Evolutionary conservation across 2,113 vertebrate species (phyloP).

Genomic region (Corynorhinus townsendii): DNA sequence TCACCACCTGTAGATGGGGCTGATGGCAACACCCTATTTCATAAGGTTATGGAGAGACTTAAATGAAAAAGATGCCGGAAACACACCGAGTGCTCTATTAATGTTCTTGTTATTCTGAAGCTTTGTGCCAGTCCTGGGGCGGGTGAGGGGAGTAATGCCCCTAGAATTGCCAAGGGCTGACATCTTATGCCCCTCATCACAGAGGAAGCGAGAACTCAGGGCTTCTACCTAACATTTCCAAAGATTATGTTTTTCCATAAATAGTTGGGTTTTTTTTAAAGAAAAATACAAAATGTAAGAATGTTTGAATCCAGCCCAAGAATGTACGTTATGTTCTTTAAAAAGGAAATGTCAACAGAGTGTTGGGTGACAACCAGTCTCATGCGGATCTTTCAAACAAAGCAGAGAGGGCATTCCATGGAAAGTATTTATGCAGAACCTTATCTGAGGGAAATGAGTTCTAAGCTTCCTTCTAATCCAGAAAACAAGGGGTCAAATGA

Average conservation of each 20-base stretch:
- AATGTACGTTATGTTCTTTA: constrained; percentile 72
- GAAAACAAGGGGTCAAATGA: background rate
- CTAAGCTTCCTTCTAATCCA: constrained; percentile 22
- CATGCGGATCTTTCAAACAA: constrained; percentile 24
- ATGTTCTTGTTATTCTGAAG: background rate
- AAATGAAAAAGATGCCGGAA: background rate
- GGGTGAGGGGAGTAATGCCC: background rate
- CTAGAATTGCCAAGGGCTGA: background rate
- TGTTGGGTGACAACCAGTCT: constrained; percentile 68
- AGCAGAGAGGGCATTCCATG: constrained; percentile 14
- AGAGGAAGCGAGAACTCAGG: background rate
- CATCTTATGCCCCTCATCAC: background rate
- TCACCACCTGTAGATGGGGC: background rate
- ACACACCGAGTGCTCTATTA: background rate
- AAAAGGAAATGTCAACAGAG: constrained; percentile 65
- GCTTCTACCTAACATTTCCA: background rate
- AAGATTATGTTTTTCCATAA: constrained; percentile 45
- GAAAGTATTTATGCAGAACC: constrained; percentile 53
- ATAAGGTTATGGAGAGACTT: background rate
- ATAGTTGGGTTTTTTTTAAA: constrained; percentile 43
- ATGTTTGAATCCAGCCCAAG: constrained; percentile 58
- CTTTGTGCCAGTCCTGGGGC: background rate
- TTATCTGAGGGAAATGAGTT: constrained; percentile 11
- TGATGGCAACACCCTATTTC: background rate
- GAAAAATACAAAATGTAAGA: constrained; percentile 45